These are phyloP conservation scores for Galemys pyrenaicus DNA, from an alignment of 2,113 vertebrate genomes.

Conservation along the genomic window DNA sequence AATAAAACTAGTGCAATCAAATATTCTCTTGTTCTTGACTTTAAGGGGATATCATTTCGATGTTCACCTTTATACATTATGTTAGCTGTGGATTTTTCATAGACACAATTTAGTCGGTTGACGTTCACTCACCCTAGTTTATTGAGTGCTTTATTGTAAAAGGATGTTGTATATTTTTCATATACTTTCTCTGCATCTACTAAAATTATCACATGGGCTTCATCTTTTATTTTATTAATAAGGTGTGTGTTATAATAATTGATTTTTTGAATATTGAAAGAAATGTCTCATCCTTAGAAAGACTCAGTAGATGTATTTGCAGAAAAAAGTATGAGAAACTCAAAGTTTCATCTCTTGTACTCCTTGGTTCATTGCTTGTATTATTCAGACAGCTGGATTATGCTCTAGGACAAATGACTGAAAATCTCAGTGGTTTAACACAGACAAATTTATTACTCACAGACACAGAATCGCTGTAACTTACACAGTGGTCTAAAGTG, in stretches of 20 bases:
- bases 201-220: not conserved
- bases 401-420: not conserved
- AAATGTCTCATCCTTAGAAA: not conserved
- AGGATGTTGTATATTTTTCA: not conserved
- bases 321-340: not conserved
- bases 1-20: not conserved
- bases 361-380: not conserved
- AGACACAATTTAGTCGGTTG: not conserved
- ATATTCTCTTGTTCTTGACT: not conserved
- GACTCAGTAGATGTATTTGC: not conserved
- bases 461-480: not conserved
- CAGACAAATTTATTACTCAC: not conserved
- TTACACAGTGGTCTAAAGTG: rapidly evolving
- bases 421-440: not conserved
- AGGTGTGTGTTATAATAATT: not conserved
- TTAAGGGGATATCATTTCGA: not conserved
- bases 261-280: slow-evolving; percentile 30
- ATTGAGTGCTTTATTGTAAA: not conserved
- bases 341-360: not conserved
- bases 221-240: not conserved
- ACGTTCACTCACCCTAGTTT: not conserved
- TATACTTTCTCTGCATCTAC: not conserved
- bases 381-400: not conserved
- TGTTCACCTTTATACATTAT: not conserved
- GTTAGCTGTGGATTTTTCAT: not conserved